These are phyloP conservation scores for Ochropacha duplaris DNA, from an alignment of 2,888 invertebrate genomes.

Conservation along the genomic window DNA sequence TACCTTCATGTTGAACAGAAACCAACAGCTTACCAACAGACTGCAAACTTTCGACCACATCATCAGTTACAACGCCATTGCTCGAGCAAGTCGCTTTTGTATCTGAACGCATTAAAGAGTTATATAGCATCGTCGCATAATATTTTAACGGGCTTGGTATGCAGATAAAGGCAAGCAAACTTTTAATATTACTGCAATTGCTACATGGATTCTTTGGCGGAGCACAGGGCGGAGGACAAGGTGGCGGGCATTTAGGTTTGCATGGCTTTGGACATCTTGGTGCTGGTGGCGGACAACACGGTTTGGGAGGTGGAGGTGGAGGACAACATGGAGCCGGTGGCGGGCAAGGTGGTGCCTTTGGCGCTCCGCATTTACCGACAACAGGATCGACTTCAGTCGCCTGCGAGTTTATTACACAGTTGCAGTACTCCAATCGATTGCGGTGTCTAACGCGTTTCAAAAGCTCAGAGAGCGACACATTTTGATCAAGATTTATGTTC, in stretches of 20 bases:
- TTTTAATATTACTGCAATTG: conserved; percentile 22
- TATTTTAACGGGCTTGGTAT: conserved; percentile 5
- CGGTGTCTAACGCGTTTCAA: conserved; percentile 47
- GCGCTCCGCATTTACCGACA: conserved; percentile 27
- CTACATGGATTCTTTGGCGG: conserved; percentile 26
- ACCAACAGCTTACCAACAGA: conserved; percentile 15
- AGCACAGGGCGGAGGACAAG: conserved; percentile 20
- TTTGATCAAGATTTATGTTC: conserved; percentile 18
- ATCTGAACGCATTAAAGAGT: not conserved
- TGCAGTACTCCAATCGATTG: conserved; percentile 34
- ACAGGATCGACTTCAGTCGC: conserved; percentile 20
- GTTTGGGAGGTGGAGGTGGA: conserved; percentile 19
- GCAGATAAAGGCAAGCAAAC: conserved; percentile 11
- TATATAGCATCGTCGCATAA: not conserved
- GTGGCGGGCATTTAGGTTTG: conserved; percentile 23
- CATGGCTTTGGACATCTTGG: conserved; percentile 31
- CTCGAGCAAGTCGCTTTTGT: not conserved
- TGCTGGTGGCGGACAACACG: conserved; percentile 19
- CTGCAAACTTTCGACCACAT: conserved; percentile 17
- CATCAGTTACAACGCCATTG: conserved; percentile 15
- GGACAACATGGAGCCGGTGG: conserved; percentile 33
- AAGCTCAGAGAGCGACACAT: conserved; percentile 48
- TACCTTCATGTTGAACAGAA: conserved; percentile 1
- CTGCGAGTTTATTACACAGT: conserved; percentile 12
- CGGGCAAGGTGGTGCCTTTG: conserved; percentile 26